phyloP scores from a whole-genome alignment of 2,888 invertebrate genomes.

The Noctuana brunneofusca region DNA sequence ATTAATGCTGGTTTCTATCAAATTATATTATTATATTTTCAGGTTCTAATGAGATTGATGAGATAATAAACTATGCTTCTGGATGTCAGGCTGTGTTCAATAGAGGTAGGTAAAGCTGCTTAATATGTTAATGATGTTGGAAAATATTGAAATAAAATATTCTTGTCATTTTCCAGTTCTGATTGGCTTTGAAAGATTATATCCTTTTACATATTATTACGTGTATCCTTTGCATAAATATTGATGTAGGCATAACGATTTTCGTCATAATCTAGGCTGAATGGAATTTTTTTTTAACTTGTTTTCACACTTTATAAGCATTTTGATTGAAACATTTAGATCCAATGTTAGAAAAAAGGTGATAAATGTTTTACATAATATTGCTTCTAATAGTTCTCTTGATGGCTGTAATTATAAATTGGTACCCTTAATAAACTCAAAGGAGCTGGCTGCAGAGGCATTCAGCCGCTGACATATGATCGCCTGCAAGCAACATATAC shows the following conservation, averaged over 20 bases:
- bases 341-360: no score
- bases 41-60: slow-evolving; percentile 56
- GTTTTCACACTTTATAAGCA: no score
- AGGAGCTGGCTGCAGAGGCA: slow-evolving; percentile 52
- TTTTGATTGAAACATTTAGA: no score
- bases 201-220: slow-evolving; percentile 56
- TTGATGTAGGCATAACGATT: not conserved
- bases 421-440: slow-evolving; percentile 52
- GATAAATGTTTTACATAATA: not conserved
- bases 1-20: no score
- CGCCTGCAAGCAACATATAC: slow-evolving; percentile 72
- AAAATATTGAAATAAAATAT: not conserved
- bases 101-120: slow-evolving; percentile 54
- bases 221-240: slow-evolving; percentile 47
- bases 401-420: not conserved
- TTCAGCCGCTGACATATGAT: slow-evolving; percentile 57
- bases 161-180: slow-evolving; percentile 37
- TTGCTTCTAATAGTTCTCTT: not conserved
- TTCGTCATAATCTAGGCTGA: no score
- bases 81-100: slow-evolving; percentile 54
- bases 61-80: slow-evolving; percentile 60
- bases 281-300: no score
- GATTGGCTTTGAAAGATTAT: slow-evolving; percentile 42
- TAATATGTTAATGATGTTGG: not conserved
- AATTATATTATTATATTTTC: slow-evolving; percentile 39